phyloP scores from a whole-genome alignment of 64 coral and sea anemone genomes.

The Montipora cactus region DNA sequence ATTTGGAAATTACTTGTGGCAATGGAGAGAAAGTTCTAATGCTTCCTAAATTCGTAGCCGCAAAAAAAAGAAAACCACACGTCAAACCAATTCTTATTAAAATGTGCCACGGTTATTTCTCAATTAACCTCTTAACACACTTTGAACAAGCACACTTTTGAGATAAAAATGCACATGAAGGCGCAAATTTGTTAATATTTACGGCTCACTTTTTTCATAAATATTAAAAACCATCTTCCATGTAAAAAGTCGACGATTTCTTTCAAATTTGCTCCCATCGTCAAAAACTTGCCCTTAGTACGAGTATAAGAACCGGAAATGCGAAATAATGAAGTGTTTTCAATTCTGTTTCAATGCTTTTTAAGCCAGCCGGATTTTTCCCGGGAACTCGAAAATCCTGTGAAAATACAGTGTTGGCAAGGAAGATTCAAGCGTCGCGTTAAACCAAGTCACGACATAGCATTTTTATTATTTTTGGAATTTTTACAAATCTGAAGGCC shows the following conservation, averaged over 20 bases:
- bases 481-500: background rate
- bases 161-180: background rate
- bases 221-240: background rate
- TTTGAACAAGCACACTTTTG: background rate
- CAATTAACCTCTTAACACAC: conserved; percentile 55
- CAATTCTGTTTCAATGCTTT: background rate
- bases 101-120: conserved; percentile 29
- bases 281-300: background rate
- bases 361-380: background rate
- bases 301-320: conserved; percentile 12
- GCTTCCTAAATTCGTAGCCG: background rate
- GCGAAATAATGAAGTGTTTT: background rate
- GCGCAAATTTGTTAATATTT: conserved; percentile 6
- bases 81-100: conserved; percentile 21
- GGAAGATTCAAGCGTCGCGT: background rate
- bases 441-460: conserved; percentile 19
- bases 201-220: background rate
- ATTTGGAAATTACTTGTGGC: background rate
- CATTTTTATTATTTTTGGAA: background rate
- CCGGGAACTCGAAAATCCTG: conserved; percentile 5
- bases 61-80: background rate
- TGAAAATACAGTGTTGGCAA: background rate
- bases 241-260: background rate
- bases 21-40: background rate
- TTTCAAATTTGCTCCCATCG: background rate